Base-by-base conservation (phyloP, 64 coral and sea anemone genomes). In the Exaiptasia diaphana region DNA sequence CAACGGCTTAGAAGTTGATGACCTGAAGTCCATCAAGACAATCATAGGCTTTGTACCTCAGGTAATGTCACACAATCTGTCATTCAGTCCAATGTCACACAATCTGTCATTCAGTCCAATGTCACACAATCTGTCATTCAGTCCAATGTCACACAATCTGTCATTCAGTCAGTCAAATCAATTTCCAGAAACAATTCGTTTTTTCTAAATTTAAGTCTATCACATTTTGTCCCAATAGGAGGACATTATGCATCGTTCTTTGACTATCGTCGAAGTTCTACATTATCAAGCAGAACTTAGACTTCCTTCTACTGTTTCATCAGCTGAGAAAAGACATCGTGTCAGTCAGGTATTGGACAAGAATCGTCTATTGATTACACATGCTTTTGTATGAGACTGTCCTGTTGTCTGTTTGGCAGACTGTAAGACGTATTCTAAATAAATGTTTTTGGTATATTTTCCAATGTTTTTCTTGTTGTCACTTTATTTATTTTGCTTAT, bases 41-140 rank as follows among this genome's bases (percentile, higher is more conserved):
- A 54, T 93, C 26, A 88, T 68, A 15, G 90, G 90, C 38, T 93
- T 93, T 32, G 90, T 93, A 6, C 90, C 90, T 43, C 90, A 93
- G 85, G 90, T 93, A 74, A 1, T 41, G 27, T n/a, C n/a, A n/a
- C n/a, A n/a, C n/a, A n/a, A n/a, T n/a, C n/a, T n/a, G n/a, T n/a
- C n/a, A n/a, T n/a, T n/a, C n/a, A n/a, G n/a, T n/a, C n/a, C n/a
- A n/a, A n/a, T n/a, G n/a, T n/a, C n/a, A n/a, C n/a, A n/a, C n/a
- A n/a, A n/a, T n/a, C n/a, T n/a, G n/a, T n/a, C n/a, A n/a, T n/a
- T n/a, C n/a, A n/a, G n/a, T n/a, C n/a, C n/a, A n/a, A n/a, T n/a
- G n/a, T n/a, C n/a, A n/a, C n/a, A n/a, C n/a, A n/a, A n/a, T n/a
- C n/a, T n/a, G n/a, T n/a, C n/a, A n/a, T n/a, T n/a, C n/a, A n/a